A percentile compares a stretch with the other conserved stretches of the same genome.
These are phyloP conservation scores for Origma solitaria DNA, from an alignment of 2,113 vertebrate genomes.

Conservation along the genomic window DNA sequence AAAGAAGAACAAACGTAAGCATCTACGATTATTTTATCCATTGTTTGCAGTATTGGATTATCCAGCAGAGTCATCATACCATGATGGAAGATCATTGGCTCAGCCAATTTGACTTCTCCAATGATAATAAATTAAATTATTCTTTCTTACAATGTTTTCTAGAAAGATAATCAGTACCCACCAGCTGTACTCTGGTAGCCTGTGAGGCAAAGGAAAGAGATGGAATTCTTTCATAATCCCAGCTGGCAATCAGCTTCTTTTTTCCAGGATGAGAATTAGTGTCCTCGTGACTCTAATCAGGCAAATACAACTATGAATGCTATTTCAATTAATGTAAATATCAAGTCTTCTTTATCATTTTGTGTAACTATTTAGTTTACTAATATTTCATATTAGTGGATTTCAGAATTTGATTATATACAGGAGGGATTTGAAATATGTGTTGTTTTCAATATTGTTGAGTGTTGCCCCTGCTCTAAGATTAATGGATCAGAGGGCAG, in stretches of 20 bases:
- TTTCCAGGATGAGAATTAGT: conserved; percentile 19
- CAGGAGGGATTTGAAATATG: neutral
- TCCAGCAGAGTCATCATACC: neutral
- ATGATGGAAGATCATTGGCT: neutral
- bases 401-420: neutral
- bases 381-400: neutral
- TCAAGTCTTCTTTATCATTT: neutral
- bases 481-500: conserved; percentile 1
- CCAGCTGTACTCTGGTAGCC: neutral
- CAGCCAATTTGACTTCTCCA: neutral
- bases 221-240: conserved; percentile 28
- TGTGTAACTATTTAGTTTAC: neutral
- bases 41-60: neutral
- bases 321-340: neutral
- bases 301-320: neutral
- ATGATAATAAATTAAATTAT: neutral
- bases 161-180: neutral
- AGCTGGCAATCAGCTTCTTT: conserved; percentile 9
- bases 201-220: neutral
- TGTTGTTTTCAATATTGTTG: neutral
- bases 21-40: neutral
- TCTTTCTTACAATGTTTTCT: neutral
- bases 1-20: neutral
- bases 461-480: neutral
- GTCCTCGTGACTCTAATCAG: conserved; percentile 5